A percentile compares a stretch with the other conserved stretches of the same genome.
These are phyloP conservation scores for Coronaproctus castanopsis DNA, from an alignment of 2,888 invertebrate species.

Conservation along the genomic window DNA sequence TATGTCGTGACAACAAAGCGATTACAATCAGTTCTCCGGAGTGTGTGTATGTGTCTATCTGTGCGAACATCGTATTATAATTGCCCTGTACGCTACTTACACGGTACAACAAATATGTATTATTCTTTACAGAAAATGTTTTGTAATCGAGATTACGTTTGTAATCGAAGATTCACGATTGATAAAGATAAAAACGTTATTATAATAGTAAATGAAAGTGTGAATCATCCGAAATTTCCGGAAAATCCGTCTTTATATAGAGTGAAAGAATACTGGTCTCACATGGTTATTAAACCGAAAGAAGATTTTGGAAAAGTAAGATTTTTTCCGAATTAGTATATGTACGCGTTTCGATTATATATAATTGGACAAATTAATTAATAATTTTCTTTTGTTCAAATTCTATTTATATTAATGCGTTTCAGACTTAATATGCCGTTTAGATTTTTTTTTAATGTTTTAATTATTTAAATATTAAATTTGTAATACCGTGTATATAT, in stretches of 20 bases:
- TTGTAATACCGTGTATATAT: too few relatives aligned
- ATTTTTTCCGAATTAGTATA: too few relatives aligned
- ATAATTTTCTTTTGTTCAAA: background rate
- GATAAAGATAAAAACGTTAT: constrained; percentile 37
- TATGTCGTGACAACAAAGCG: too few relatives aligned
- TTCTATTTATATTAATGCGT: too few relatives aligned
- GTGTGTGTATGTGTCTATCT: too few relatives aligned
- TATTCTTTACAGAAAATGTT: constrained; percentile 57
- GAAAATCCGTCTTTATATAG: constrained; percentile 44
- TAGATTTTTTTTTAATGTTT: too few relatives aligned
- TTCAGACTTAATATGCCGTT: too few relatives aligned
- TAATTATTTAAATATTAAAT: too few relatives aligned
- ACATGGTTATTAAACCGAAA: constrained; percentile 59
- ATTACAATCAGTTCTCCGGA: too few relatives aligned
- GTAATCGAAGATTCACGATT: constrained; percentile 42
- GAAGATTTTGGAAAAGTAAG: constrained; percentile 33
- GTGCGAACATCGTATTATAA: too few relatives aligned
- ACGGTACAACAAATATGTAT: too few relatives aligned
- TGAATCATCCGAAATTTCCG: constrained; percentile 48
- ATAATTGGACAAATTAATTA: constrained; percentile 22
- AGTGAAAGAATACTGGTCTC: constrained; percentile 54
- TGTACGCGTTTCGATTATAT: constrained; percentile 23
- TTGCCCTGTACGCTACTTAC: too few relatives aligned
- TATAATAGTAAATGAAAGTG: constrained; percentile 44
- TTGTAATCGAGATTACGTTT: constrained; percentile 70